phyloP scores from a whole-genome alignment of 2,797 vertebrate genomes.

The Poecilia picta region DNA sequence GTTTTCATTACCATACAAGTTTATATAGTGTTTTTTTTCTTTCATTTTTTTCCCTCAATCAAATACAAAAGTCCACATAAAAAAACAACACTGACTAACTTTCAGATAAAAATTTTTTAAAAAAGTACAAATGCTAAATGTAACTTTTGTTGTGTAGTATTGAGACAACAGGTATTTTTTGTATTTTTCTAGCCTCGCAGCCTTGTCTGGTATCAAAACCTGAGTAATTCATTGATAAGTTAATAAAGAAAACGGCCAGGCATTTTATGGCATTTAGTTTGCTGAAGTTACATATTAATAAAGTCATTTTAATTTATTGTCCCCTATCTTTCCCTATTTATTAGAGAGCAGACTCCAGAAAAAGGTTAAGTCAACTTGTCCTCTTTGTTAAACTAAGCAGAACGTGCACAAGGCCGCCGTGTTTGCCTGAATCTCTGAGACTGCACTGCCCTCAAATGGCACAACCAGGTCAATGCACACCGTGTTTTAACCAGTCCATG shows the following conservation, averaged over 20 bases:
- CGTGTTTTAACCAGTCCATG: conserved; percentile 43
- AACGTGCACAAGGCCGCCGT: conserved; percentile 15
- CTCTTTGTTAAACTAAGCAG: conserved; percentile 50
- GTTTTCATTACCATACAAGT: not conserved
- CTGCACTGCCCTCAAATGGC: conserved; percentile 92
- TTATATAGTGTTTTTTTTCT: not conserved
- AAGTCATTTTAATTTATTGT: not conserved
- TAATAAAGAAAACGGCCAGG: not conserved
- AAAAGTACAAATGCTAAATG: not conserved
- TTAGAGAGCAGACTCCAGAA: conserved; percentile 15
- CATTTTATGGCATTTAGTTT: not conserved
- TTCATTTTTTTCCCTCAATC: not conserved
- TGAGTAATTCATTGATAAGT: not conserved
- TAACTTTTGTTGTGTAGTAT: not conserved
- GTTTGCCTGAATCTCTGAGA: conserved; percentile 79
- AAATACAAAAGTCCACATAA: not conserved
- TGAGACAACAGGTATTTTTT: not conserved
- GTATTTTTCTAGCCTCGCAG: too few species aligned
- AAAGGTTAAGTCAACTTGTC: conserved; percentile 41
- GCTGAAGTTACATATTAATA: not conserved
- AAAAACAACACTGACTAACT: not conserved
- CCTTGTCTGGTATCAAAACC: not conserved
- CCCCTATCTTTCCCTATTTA: not conserved
- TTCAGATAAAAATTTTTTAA: not conserved
- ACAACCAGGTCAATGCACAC: conserved; percentile 73